Conservation (phyloP, 2,888 invertebrate species). For the Clunio marinus region DNA sequence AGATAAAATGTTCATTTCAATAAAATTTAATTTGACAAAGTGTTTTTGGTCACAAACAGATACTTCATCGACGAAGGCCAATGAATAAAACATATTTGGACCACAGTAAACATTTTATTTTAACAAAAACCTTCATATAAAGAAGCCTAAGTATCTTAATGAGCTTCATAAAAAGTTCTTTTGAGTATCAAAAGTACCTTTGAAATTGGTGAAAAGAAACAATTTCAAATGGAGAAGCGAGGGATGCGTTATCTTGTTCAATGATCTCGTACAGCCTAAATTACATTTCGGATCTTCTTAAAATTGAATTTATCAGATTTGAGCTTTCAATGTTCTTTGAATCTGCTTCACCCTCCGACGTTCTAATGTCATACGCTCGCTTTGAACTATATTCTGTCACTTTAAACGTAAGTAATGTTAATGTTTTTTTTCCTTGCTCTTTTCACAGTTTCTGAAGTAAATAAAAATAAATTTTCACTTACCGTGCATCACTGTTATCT, state of each 20-base stretch:
- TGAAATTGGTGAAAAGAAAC: too few relatives aligned
- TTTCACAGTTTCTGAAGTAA: neutral
- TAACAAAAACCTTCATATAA: neutral
- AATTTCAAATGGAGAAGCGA: too few relatives aligned
- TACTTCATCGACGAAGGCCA: neutral
- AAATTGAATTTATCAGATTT: constrained; percentile 31
- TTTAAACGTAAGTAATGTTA: neutral
- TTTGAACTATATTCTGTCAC: too few relatives aligned
- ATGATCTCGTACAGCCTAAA: constrained; percentile 21
- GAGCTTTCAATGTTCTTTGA: neutral
- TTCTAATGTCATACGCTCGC: too few relatives aligned
- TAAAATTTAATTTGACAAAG: constrained; percentile 35
- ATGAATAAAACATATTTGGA: neutral
- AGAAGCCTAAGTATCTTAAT: neutral
- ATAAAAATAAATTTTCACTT: constrained; percentile 12
- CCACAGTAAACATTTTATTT: neutral
- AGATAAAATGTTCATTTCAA: constrained; percentile 19
- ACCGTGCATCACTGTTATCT: neutral
- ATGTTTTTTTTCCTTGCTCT: neutral
- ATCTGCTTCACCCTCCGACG: neutral
- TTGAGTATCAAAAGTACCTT: neutral
- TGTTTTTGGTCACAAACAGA: neutral
- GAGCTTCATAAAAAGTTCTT: constrained; percentile 18
- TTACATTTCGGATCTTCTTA: constrained; percentile 3
- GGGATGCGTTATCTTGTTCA: neutral